These are phyloP conservation scores for Serranus cabrilla DNA, from an alignment of 2,797 vertebrate species.

Conservation along the genomic window DNA sequence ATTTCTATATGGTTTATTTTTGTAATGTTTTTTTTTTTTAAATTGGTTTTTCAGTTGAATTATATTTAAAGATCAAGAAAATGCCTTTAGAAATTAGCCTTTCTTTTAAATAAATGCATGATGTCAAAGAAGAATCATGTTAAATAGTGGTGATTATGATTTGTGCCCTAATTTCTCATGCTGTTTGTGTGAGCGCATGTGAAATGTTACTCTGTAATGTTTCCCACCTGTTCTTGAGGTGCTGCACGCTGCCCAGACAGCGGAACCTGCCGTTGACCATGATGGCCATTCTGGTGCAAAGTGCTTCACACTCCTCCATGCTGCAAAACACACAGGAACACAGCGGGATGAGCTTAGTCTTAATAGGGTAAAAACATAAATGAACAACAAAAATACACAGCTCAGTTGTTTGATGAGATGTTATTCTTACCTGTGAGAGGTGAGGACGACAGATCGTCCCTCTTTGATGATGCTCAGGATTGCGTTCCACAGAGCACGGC, in stretches of 20 bases:
- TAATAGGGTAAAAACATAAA: too few species aligned
- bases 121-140: too few species aligned
- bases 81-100: too few species aligned
- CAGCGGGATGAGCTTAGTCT: constrained; percentile 6
- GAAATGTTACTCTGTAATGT: neutral
- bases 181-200: neutral
- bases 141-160: too few species aligned
- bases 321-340: constrained; percentile 74
- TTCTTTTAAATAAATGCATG: too few species aligned
- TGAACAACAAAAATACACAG: neutral
- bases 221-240: constrained; percentile 94
- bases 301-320: constrained; percentile 98
- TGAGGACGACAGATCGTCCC: constrained; percentile 97
- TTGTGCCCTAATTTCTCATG: neutral
- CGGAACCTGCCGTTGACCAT: constrained; percentile 98
- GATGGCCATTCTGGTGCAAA: constrained; percentile 98
- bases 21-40: too few species aligned
- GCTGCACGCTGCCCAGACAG: constrained; percentile 96
- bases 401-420: neutral
- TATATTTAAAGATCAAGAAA: too few species aligned
- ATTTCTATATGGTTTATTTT: too few species aligned
- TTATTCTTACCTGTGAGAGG: constrained; percentile 92
- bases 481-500: constrained; percentile 96
- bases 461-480: constrained; percentile 96
- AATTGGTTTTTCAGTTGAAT: too few species aligned